Percentiles rank a stretch among this genome's conserved stretches.
Conservation (phyloP, 1,140 invertebrate genomes). For the Drosophila bipectinata region DNA sequence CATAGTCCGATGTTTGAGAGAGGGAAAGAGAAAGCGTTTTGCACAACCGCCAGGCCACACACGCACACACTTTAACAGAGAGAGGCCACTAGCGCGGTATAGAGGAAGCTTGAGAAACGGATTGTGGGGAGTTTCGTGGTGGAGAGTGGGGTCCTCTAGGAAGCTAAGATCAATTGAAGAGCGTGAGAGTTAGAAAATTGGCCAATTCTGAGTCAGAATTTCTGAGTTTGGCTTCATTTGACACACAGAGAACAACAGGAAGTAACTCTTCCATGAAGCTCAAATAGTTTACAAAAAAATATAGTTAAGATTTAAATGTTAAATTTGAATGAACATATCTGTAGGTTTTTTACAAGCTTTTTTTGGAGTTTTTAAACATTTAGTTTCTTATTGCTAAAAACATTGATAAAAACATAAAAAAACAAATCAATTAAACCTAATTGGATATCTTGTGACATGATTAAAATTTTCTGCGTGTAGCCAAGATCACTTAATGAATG, state of each 20-base stretch:
- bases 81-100: constrained; percentile 44
- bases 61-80: background rate
- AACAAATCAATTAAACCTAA: background rate
- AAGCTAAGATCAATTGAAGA: constrained; percentile 73
- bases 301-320: too few relatives aligned
- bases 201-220: constrained; percentile 29
- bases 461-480: constrained; percentile 2
- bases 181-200: constrained; percentile 75
- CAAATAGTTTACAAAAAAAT: too few relatives aligned
- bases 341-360: too few relatives aligned
- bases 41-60: constrained; percentile 44
- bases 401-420: background rate
- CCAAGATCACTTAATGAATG: constrained; percentile 37
- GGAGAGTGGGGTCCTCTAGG: constrained; percentile 12
- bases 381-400: background rate
- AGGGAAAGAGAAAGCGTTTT: constrained; percentile 45
- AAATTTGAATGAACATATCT: too few relatives aligned
- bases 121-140: background rate
- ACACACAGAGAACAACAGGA: constrained; percentile 23
- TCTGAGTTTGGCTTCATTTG: constrained; percentile 19
- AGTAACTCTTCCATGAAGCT: too few relatives aligned
- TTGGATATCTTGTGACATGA: too few relatives aligned
- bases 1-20: constrained; percentile 1
- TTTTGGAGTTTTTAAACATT: background rate
- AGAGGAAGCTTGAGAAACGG: constrained; percentile 18